Conservation (phyloP, 2,113 vertebrate genomes). For the Hippocampus comes region DNA sequence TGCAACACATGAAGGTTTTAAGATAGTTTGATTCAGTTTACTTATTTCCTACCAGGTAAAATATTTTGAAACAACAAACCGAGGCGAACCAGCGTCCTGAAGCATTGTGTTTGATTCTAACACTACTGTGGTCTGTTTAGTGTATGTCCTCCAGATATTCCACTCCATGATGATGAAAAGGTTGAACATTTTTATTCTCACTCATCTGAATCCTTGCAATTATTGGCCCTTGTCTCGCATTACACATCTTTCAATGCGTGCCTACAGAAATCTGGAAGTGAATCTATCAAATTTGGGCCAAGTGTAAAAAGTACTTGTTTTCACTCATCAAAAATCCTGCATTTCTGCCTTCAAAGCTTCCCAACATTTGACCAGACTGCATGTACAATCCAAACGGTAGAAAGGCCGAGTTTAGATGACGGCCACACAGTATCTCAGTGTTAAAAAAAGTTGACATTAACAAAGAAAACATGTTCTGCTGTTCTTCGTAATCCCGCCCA, state of each 20-base stretch:
- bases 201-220: background rate
- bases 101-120: background rate
- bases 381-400: background rate
- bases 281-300: background rate
- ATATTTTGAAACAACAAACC: background rate
- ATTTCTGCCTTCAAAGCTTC: constrained; percentile 5
- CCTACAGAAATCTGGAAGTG: background rate
- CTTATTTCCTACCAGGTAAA: background rate
- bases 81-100: background rate
- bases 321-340: constrained; percentile 5
- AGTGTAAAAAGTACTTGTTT: constrained; percentile 22
- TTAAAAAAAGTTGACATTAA: background rate
- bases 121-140: background rate
- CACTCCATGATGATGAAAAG: background rate
- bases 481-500: constrained; percentile 9
- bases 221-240: background rate
- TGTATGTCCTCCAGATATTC: background rate
- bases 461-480: constrained; percentile 22
- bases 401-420: background rate
- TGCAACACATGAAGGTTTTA: too few species aligned
- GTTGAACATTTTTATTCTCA: background rate
- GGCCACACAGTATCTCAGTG: background rate
- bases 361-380: background rate
- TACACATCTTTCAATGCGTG: background rate
- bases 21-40: background rate